phyloP scores from a whole-genome alignment of 1,140 invertebrate species.

The Drosophila repleta region DNA sequence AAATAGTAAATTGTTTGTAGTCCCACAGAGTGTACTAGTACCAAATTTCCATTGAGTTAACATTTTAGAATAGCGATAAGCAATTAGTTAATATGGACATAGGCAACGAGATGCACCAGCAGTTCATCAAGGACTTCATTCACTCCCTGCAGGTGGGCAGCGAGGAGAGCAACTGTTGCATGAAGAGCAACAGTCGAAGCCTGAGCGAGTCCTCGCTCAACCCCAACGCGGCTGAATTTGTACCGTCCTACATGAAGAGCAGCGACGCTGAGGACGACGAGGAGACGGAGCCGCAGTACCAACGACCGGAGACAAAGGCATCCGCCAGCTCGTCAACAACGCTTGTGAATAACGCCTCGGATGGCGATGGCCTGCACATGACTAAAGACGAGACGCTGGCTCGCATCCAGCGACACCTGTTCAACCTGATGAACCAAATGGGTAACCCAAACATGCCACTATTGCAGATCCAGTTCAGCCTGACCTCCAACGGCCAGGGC shows the following conservation, averaged over 20 bases:
- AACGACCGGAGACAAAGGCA: not conserved
- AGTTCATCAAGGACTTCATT: slow-evolving; percentile 30
- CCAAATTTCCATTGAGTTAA: slow-evolving; percentile 49
- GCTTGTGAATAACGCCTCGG: slow-evolving; percentile 1
- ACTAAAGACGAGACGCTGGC: slow-evolving; percentile 1
- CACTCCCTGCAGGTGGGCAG: slow-evolving; percentile 13
- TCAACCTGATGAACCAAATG: slow-evolving; percentile 49
- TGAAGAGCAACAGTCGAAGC: not conserved
- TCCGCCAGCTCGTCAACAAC: slow-evolving; percentile 44
- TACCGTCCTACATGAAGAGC: slow-evolving; percentile 41
- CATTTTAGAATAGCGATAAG: not conserved
- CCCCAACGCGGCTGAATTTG: slow-evolving; percentile 61
- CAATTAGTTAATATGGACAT: slow-evolving; percentile 16
- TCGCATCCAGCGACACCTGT: slow-evolving; percentile 42
- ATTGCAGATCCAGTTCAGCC: slow-evolving; percentile 29
- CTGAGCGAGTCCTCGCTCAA: slow-evolving; percentile 44
- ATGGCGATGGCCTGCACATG: slow-evolving; percentile 8
- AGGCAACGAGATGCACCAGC: slow-evolving; percentile 16
- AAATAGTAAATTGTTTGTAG: slow-evolving; percentile 63
- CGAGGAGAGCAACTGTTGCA: slow-evolving; percentile 3
- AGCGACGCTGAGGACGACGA: not conserved
- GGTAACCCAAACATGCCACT: slow-evolving; percentile 52
- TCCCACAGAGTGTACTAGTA: slow-evolving; percentile 24
- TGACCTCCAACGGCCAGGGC: slow-evolving; percentile 47
- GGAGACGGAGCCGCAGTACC: not conserved